Percentiles rank a stretch among this genome's conserved stretches.
These are phyloP conservation scores for Hassar affinis DNA, from an alignment of 2,113 vertebrate genomes.

Conservation along the genomic window DNA sequence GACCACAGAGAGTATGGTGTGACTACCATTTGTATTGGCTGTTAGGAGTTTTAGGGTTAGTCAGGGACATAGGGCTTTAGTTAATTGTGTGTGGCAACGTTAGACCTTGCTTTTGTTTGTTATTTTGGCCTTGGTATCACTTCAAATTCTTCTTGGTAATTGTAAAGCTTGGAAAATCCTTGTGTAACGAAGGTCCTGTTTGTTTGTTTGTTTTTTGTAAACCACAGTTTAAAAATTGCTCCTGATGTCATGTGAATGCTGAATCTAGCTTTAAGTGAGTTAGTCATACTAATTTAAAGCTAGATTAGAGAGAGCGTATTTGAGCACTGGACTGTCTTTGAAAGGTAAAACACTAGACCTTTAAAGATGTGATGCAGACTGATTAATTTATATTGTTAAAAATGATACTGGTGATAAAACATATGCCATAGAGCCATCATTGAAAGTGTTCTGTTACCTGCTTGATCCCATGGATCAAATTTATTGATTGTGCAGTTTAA, in stretches of 20 bases:
- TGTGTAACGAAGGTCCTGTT: too few relatives aligned
- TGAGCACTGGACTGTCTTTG: neutral
- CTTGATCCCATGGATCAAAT: neutral
- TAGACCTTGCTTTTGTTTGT: neutral
- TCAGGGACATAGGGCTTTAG: neutral
- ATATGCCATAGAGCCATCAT: neutral
- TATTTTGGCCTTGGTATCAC: neutral
- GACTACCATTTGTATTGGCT: neutral
- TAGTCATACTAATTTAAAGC: neutral
- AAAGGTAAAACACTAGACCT: neutral
- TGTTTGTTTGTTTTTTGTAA: neutral
- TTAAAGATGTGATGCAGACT: neutral
- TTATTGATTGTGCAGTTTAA: conserved; percentile 40
- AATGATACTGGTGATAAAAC: neutral
- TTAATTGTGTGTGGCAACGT: neutral
- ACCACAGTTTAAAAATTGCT: neutral
- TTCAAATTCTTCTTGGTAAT: neutral
- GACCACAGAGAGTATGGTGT: neutral
- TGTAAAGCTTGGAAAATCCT: neutral
- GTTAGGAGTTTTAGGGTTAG: neutral
- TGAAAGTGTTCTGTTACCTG: neutral
- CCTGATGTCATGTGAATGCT: neutral
- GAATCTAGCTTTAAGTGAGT: neutral
- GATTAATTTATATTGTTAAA: neutral
- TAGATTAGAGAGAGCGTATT: neutral